These are phyloP conservation scores for Malurus splendens DNA, from an alignment of 2,797 vertebrate genomes.

Conservation along the genomic window DNA sequence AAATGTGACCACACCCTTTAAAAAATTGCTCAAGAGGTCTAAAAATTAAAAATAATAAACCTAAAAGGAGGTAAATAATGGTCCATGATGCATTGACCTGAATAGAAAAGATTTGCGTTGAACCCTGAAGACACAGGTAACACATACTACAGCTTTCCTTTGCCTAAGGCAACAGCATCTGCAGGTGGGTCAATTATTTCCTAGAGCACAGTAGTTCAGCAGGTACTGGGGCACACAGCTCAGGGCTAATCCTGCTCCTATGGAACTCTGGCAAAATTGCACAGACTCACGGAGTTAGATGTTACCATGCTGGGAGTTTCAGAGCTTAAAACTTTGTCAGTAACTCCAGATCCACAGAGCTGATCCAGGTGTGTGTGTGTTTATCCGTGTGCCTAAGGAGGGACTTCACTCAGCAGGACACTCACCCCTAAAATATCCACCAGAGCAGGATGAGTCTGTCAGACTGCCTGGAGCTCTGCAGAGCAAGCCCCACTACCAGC, in stretches of 20 bases:
- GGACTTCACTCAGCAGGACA: not conserved
- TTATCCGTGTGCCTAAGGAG: not conserved
- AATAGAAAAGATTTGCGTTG: not conserved
- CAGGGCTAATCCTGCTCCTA: not conserved
- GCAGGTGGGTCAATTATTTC: not conserved
- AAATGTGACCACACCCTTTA: not conserved
- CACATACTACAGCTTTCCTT: not conserved
- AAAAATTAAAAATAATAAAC: not conserved
- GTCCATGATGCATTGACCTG: not conserved
- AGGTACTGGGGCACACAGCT: not conserved
- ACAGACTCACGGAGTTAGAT: not conserved
- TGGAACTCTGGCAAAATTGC: not conserved
- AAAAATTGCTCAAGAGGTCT: not conserved
- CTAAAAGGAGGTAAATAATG: not conserved
- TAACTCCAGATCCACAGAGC: not conserved
- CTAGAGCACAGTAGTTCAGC: not conserved
- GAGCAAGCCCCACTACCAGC: not conserved
- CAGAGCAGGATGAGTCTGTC: not conserved
- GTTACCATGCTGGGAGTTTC: not conserved
- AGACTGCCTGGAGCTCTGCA: not conserved
- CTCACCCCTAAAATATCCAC: not conserved
- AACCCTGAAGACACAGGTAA: not conserved
- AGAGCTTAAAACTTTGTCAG: not conserved
- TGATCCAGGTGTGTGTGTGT: not conserved
- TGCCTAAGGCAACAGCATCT: not conserved